Evolutionary conservation across 2,113 vertebrate genomes (phyloP), one percentile per base, ranked within the genome.

Genomic region (Pseudonaja textilis): DNA sequence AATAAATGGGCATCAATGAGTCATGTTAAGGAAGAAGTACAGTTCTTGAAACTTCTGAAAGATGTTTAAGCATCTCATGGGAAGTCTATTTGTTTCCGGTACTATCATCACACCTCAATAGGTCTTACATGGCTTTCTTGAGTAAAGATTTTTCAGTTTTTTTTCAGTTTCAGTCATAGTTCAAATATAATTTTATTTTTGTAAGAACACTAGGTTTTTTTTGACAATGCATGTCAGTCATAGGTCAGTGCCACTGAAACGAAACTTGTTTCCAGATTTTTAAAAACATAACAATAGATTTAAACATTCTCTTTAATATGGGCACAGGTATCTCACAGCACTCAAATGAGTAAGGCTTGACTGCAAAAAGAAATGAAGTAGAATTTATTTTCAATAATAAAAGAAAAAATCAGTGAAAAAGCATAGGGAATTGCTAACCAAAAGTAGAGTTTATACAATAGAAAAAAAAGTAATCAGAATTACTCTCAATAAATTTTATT

Each of bases 81-180:
- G 61, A 81, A 92, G 39, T 81, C 14, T n/a, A 45, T 57, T 92
- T 85, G 29, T 54, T 92, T 89, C 85, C 92, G 18, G 64, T 85
- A 47, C 39, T 20, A 14, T 85, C 25, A 29, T 89, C 52, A 92
- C 42, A 29, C 11, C 16, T 29, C 39, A 89, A 2, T 89, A 55
- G 47, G 25, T 56, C 88, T 85, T 74, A 23, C 25, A 57, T 88
- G n/a, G 50, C 12, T 5, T 88, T 92, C 54, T 88, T 52, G 69
- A 88, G 23, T 69, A 88, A 88, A 56, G 23, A 55, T 85, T 11
- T 56, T 56, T 85, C 11, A 85, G 57, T 64, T 89, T 39, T 52
- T 74, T 89, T 92, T 29, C 64, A 85, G 52, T 92, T 92, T 92
- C 91, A 56, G 59, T 92, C 56, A 81, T n/a, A 22, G 50, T 89